Evolutionary conservation across 2,888 invertebrate species (phyloP).

Genomic region (Macaria notata): DNA sequence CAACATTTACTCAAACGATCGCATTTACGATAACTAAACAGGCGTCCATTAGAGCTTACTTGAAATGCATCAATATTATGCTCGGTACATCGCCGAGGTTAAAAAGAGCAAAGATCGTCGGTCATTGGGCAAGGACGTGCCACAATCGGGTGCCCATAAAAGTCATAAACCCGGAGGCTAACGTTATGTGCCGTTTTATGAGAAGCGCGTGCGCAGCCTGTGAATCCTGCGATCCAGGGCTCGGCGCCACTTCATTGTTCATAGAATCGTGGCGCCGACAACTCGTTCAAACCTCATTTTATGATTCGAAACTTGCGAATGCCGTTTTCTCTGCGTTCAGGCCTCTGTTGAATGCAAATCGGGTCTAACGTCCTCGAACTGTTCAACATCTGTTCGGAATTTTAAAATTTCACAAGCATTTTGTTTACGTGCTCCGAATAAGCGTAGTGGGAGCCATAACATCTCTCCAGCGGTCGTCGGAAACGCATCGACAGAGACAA

Average conservation of each 20-base stretch:
- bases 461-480: slow-evolving; percentile 42
- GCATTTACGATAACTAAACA: no score
- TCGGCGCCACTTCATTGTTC: slow-evolving; percentile 79
- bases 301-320: slow-evolving; percentile 63
- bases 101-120: slow-evolving; percentile 25
- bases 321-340: slow-evolving; percentile 62
- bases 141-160: slow-evolving; percentile 51
- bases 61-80: slow-evolving; percentile 9
- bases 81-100: slow-evolving; percentile 8
- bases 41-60: not conserved
- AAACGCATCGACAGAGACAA: slow-evolving; percentile 58
- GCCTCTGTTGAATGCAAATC: slow-evolving; percentile 56
- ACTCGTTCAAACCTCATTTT: slow-evolving; percentile 71
- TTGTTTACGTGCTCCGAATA: slow-evolving; percentile 57
- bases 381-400: slow-evolving; percentile 52
- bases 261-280: slow-evolving; percentile 75
- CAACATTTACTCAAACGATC: no score
- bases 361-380: slow-evolving; percentile 48
- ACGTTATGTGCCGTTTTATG: slow-evolving; percentile 50
- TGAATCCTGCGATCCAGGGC: slow-evolving; percentile 67
- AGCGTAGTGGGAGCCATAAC: slow-evolving; percentile 37
- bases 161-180: slow-evolving; percentile 47
- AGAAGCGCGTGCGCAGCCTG: slow-evolving; percentile 62
- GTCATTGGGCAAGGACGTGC: slow-evolving; percentile 56
- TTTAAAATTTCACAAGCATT: slow-evolving; percentile 62